Conservation (phyloP, 2,113 vertebrate genomes). For the Oxygymnocypris stewartii region DNA sequence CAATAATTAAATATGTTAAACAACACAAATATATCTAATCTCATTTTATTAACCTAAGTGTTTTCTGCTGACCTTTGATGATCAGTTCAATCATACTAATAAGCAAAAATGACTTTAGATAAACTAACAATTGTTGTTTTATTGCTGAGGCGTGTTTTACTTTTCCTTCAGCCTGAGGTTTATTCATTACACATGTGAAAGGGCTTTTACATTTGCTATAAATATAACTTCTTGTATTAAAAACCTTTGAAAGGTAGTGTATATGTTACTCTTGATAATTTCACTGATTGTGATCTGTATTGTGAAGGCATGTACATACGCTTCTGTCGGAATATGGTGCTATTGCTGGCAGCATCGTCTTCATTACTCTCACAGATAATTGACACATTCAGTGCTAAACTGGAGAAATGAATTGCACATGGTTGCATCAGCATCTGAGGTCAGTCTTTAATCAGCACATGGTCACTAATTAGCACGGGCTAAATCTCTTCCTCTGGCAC, state of each 20-base stretch:
- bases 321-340: neutral
- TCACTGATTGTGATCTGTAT: neutral
- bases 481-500: neutral
- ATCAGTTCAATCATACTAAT: no score
- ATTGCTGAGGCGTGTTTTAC: no score
- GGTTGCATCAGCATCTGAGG: constrained; percentile 32
- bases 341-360: neutral
- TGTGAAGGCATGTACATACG: neutral
- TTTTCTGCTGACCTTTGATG: no score
- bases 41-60: no score
- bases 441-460: neutral
- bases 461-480: neutral
- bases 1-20: no score
- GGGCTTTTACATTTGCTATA: no score
- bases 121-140: no score
- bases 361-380: constrained; percentile 23
- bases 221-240: no score
- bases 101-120: no score
- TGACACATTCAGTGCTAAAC: neutral
- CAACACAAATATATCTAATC: no score
- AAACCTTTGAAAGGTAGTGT: neutral
- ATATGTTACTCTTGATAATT: neutral
- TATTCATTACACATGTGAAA: no score
- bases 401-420: constrained; percentile 24
- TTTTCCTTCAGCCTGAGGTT: no score